Evolutionary conservation across 1,140 invertebrate species (phyloP), one percentile per base, ranked within the genome.

Genomic region (Telenomus remus): DNA sequence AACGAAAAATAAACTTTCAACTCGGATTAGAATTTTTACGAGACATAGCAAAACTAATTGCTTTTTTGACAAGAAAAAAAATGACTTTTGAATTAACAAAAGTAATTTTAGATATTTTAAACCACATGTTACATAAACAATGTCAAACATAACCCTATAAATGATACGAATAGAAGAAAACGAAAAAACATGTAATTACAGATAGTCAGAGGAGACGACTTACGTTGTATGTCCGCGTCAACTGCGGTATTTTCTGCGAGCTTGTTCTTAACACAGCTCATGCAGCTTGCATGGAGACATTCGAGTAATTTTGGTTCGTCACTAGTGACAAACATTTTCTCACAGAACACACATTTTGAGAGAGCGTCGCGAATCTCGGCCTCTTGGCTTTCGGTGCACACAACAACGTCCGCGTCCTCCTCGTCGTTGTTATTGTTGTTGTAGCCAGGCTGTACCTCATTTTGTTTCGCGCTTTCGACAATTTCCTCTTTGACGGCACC

Each of bases 241-340:
- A 84, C 83, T 0, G 89, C 89, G 47, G 89, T 88, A 78, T 89
- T 81, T 53, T 93, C 91, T 37, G 86, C 89, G n/a, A 94, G 86
- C 84, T 94, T 94, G 47, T 90, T 89, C 69, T 89, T 91, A 61
- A 96, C 86, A 87, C 95, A 97, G 57, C 90, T 88, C 33, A 91
- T 89, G 84, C 95, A 97, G 44, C 93, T 92, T 34, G 95, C 94
- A 85, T 97, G 95, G 54, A 97, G 90, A 84, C 95, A 97, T 83
- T 95, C 94, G 59, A 97, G 87, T 19, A 96, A 89, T 86, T 95
- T 95, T 0, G 95, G 94, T 42, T 90, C 88, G 80, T 93, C 91
- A 33, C 86, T 89, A 16, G 89, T 81, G 11, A 89, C 86, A 37
- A 94, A 89, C 16, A 87, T 83, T 80, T 92, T 90, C n/a, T 89